Evolutionary conservation across 2,797 vertebrate species (phyloP), one percentile per base, ranked within the genome.

Genomic region (Cynopterus sphinx): DNA sequence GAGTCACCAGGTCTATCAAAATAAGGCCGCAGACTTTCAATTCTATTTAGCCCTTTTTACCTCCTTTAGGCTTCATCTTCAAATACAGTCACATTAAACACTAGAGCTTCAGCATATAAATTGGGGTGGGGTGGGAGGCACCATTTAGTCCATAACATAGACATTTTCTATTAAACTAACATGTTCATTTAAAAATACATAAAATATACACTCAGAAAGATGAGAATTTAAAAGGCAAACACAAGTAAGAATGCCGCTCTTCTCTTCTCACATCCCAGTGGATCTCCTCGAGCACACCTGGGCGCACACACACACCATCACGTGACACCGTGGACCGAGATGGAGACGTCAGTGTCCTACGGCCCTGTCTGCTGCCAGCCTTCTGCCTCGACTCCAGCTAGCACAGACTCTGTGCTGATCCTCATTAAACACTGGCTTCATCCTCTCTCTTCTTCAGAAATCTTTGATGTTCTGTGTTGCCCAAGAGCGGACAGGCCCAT

Each of bases 381-480:
- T 49, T 6, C 28, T 1, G 0, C 31, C 24, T 39, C 16, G 8
- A 24, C 51, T 75, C 6, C n/a, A 2, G 16, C 3, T 0, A 15
- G 31, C 6, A 3, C 5, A 26, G 67, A 31, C 57, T 71, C 88
- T 24, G 24, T 3, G 6, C 78, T 31, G 4, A 43, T 10, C 59
- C 90, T 46, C 28, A 26, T 65, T 41, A 43, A 63, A 28, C 49
- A 11, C 0, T 2, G 26, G 24, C 49, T 53, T 15, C 31, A 12
- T 78, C 68, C 81, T 21, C 41, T 74, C 36, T 8, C 49, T 75
- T 71, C 16, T 43, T 77, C 49, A 22, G 78, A 71, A 84, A 43
- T 2, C 49, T 12, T 10, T 1, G 43, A 28, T 65, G 49, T 13
- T 21, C 68, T 36, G 39, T 33, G 24, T 31, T 46, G 61, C 22